Conservation (phyloP, 2,113 vertebrate genomes). For the Lathamus discolor region DNA sequence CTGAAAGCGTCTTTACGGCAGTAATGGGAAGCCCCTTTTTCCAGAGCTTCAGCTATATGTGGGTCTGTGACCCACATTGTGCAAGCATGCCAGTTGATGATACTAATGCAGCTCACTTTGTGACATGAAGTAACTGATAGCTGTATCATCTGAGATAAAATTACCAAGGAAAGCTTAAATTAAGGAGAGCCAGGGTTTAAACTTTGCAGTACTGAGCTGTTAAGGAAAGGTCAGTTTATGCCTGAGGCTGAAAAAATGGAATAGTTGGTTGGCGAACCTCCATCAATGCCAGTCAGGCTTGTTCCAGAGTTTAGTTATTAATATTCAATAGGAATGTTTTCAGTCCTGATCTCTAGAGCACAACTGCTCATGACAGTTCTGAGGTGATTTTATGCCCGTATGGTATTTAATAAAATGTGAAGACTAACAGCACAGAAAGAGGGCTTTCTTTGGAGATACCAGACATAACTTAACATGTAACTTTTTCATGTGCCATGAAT, state of each 20-base stretch:
- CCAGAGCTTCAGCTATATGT: neutral
- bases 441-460: neutral
- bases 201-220: constrained; percentile 1
- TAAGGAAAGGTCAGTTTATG: constrained; percentile 53
- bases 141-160: neutral
- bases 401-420: neutral
- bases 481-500: neutral
- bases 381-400: neutral
- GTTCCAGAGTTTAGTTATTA: constrained; percentile 20
- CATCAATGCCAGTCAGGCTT: neutral
- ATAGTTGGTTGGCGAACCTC: neutral
- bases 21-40: neutral
- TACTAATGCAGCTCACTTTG: neutral
- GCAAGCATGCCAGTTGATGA: neutral
- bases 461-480: neutral
- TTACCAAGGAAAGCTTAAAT: neutral
- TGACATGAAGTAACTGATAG: neutral
- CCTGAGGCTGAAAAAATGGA: constrained; percentile 3
- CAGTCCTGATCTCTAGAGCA: constrained; percentile 17
- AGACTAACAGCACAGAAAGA: neutral
- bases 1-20: neutral
- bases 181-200: neutral
- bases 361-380: neutral
- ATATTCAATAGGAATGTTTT: constrained; percentile 29
- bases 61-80: neutral